phyloP scores from a whole-genome alignment of 2,797 vertebrate genomes.

The Pygocentrus nattereri region DNA sequence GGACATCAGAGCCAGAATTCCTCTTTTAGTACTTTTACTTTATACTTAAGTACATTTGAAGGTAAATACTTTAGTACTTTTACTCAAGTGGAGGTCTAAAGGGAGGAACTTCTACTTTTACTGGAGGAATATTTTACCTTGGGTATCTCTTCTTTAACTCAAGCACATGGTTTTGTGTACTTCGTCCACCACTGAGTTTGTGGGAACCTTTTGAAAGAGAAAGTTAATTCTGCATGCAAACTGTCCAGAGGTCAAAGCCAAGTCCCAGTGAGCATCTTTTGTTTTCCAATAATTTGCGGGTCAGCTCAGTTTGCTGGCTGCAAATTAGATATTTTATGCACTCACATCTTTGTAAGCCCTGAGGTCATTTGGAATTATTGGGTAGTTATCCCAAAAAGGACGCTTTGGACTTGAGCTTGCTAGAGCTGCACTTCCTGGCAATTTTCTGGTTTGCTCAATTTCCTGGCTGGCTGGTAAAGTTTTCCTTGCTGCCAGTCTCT shows the following conservation, averaged over 20 bases:
- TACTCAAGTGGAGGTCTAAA: too few relatives aligned
- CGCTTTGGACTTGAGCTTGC: not conserved
- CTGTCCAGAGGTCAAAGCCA: not conserved
- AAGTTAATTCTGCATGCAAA: not conserved
- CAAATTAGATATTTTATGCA: not conserved
- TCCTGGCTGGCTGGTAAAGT: not conserved
- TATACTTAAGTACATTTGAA: too few relatives aligned
- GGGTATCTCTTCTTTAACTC: too few relatives aligned
- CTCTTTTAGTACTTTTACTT: too few relatives aligned
- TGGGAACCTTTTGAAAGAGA: not conserved
- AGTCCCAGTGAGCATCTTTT: not conserved
- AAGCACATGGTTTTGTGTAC: too few relatives aligned
- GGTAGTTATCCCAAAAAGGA: not conserved
- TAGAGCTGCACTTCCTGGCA: not conserved
- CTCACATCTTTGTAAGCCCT: not conserved
- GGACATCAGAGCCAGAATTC: too few relatives aligned
- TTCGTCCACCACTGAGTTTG: too few relatives aligned
- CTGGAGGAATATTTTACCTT: too few relatives aligned
- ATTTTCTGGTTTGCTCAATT: not conserved
- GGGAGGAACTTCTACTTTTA: too few relatives aligned
- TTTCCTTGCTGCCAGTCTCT: conserved; percentile 5
- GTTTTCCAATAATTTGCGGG: conserved; percentile 2
- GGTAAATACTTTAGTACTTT: too few relatives aligned
- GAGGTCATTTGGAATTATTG: not conserved
- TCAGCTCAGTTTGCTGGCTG: not conserved